These are phyloP conservation scores for Cheilosia urbana DNA, from an alignment of 2,888 invertebrate species.

Conservation along the genomic window DNA sequence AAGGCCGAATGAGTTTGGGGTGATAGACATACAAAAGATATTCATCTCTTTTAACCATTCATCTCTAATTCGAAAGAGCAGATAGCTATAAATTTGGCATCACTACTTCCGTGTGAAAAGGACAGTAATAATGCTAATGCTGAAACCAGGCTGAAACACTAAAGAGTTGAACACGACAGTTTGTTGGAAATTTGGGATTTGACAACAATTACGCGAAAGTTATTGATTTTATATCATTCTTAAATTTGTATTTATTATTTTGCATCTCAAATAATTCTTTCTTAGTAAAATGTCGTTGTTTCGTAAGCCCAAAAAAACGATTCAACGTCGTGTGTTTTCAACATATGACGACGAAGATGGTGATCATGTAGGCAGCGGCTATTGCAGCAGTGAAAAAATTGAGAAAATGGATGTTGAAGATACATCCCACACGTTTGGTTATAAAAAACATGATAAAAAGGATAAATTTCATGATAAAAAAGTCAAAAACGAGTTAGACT, in stretches of 20 bases:
- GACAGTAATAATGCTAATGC: no score
- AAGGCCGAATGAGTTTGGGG: no score
- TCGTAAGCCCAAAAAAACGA: slow-evolving; percentile 93
- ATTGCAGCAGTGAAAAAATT: slow-evolving; percentile 59
- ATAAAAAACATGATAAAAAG: slow-evolving; percentile 77
- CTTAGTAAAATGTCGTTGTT: slow-evolving; percentile 89
- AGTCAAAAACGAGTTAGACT: slow-evolving; percentile 76
- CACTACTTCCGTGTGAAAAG: no score
- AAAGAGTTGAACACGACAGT: no score
- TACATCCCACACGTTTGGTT: slow-evolving; percentile 76
- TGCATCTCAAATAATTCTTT: not conserved
- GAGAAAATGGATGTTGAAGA: slow-evolving; percentile 82
- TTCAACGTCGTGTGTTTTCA: slow-evolving; percentile 90
- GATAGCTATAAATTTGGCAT: no score
- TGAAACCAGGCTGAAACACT: no score
- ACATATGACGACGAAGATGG: slow-evolving; percentile 89
- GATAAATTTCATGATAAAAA: slow-evolving; percentile 81
- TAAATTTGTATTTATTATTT: not conserved
- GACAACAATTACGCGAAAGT: not conserved
- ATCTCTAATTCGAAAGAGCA: no score
- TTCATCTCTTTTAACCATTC: no score
- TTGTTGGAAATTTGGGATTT: not conserved
- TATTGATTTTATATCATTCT: slow-evolving; percentile 25
- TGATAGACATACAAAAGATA: no score
- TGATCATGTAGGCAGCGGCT: slow-evolving; percentile 83